Base-by-base conservation (phyloP, 1,140 invertebrate genomes). In the Grapholita molesta region DNA sequence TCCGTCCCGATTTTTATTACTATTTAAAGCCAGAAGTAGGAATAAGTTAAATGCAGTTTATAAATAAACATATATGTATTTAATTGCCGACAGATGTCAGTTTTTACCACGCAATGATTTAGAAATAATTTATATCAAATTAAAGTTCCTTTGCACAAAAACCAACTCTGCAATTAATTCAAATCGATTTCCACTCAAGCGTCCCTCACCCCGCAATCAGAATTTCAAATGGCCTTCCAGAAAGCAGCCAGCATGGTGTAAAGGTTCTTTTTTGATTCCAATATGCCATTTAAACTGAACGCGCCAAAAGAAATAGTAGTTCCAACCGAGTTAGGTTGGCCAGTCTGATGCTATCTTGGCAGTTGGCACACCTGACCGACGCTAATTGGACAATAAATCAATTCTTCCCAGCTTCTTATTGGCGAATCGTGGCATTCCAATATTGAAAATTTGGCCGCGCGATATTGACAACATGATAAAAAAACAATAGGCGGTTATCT, bases 351-450 rank as follows among this genome's bases (percentile, higher is more conserved):
- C 86, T 91, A 91, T 91, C 89, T 90, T 90, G 89, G 88, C 89
- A 90, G 88, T 91, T 91, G 89, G 89, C 89, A 90, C 89, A 90
- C 89, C 88, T 91, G 89, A 91, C 88, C 86, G 88, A 91, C 89
- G 86, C 89, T 91, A 91, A 91, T 91, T 91, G 89, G 89, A 90
- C 89, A 91, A 91, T 91, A 91, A 91, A 91, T 91, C 89, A 91
- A 91, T 90, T 90, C 88, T 90, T 86, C 79, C 89, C 83, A 83
- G 88, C 83, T 90, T 91, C 89, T 91, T 91, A 91, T 91, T 91
- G 89, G 89, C 86, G 88, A 88, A 90, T 89, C 89, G 86, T 84
- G 85, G 86, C 89, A 89, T 91, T 91, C 89, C 89, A 91, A 91
- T 91, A 90, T 91, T 85, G 88, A 90, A 91, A 91, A 91, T 91